Evolutionary conservation across 2,888 invertebrate species (phyloP).

Genomic region (Drymonia ruficornis): DNA sequence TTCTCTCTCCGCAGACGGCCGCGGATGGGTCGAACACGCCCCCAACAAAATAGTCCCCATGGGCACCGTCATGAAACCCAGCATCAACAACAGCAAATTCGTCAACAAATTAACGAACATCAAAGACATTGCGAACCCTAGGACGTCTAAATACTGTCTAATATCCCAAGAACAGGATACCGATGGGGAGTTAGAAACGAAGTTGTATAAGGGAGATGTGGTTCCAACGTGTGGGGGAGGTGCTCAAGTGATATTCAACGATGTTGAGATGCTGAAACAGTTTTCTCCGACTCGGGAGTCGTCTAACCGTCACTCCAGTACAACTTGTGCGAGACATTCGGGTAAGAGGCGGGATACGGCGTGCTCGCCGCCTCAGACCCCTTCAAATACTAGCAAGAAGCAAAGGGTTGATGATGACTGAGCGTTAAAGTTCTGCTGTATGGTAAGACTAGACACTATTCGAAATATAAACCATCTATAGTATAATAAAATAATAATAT

Average conservation of each 20-base stretch:
- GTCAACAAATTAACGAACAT: slow-evolving; percentile 92
- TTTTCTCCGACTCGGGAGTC: slow-evolving; percentile 87
- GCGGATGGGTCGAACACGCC: slow-evolving; percentile 95
- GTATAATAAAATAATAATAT: too few species aligned
- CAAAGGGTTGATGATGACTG: slow-evolving; percentile 72
- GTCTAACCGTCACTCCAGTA: slow-evolving; percentile 53
- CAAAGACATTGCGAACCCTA: slow-evolving; percentile 89
- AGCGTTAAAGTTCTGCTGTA: slow-evolving; percentile 14
- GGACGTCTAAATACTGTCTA: slow-evolving; percentile 94
- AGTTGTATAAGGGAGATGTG: slow-evolving; percentile 96
- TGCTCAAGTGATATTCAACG: slow-evolving; percentile 97
- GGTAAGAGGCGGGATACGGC: slow-evolving; percentile 71
- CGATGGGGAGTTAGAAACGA: slow-evolving; percentile 96
- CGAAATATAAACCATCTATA: too few species aligned
- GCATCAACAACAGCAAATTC: slow-evolving; percentile 92
- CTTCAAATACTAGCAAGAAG: slow-evolving; percentile 76
- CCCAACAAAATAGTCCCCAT: slow-evolving; percentile 91
- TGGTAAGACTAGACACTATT: background rate
- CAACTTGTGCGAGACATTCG: slow-evolving; percentile 71
- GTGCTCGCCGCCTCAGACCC: slow-evolving; percentile 72
- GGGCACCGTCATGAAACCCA: slow-evolving; percentile 96
- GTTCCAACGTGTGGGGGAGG: slow-evolving; percentile 97
- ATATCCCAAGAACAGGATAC: slow-evolving; percentile 96
- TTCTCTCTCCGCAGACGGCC: slow-evolving; percentile 91
- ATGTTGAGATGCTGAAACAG: slow-evolving; percentile 95